Percentiles rank a stretch among this genome's conserved stretches.
Conservation (phyloP, 1,140 invertebrate genomes). For the Bombus waltoni region DNA sequence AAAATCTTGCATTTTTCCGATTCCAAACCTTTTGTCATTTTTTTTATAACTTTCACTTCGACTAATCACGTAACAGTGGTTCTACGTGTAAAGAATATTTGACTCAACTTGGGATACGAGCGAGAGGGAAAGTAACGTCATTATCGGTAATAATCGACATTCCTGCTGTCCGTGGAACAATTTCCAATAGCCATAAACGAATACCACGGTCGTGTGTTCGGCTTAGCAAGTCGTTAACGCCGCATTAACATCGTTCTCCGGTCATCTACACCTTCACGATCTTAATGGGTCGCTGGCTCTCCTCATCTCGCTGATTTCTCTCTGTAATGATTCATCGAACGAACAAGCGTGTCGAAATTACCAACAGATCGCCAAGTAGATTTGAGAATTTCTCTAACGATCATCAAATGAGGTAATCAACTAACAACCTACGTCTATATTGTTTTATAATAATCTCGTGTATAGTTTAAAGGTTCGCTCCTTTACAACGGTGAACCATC, state of each 20-base stretch:
- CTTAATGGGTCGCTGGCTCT: slow-evolving; percentile 11
- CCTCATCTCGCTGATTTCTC: slow-evolving; percentile 6
- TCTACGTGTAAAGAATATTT: background rate
- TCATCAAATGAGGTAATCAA: background rate
- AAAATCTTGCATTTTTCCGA: too few relatives aligned
- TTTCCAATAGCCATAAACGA: slow-evolving; percentile 31
- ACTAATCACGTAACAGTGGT: too few relatives aligned
- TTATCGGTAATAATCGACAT: slow-evolving; percentile 28
- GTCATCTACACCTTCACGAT: slow-evolving; percentile 29
- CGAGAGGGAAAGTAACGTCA: background rate
- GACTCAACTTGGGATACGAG: background rate
- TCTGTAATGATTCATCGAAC: slow-evolving; percentile 33
- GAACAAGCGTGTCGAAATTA: background rate
- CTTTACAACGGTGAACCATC: fast-evolving
- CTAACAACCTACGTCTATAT: background rate
- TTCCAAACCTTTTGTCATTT: too few relatives aligned
- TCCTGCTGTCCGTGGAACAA: background rate
- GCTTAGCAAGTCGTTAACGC: slow-evolving; percentile 49
- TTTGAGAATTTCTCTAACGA: background rate
- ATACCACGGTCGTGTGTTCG: slow-evolving; percentile 14
- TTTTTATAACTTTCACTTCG: too few relatives aligned
- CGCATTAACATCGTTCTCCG: slow-evolving; percentile 50
- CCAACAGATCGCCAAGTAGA: background rate
- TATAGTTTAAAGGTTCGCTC: background rate
- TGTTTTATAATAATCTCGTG: background rate